Conservation (phyloP, 2,797 vertebrate genomes). For the Ambastaia sidthimunki region DNA sequence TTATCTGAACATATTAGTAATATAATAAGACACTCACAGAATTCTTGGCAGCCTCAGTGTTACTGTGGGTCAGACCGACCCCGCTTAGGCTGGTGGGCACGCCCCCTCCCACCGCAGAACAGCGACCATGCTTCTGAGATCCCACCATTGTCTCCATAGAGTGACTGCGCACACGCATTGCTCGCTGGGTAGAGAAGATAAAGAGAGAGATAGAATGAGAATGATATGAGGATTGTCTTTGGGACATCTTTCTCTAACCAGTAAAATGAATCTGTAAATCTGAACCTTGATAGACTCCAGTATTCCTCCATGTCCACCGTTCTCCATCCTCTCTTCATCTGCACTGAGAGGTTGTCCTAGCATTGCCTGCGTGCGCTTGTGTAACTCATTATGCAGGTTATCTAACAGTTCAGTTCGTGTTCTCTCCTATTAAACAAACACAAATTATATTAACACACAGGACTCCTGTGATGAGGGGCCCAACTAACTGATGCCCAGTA, state of each 20-base stretch:
- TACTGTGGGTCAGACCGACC: conserved; percentile 82
- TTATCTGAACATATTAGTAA: neutral
- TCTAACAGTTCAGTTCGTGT: conserved; percentile 84
- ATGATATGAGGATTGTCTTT: neutral
- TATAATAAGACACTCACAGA: conserved; percentile 41
- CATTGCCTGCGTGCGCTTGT: conserved; percentile 83
- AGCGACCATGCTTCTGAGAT: conserved; percentile 82
- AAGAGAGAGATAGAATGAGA: neutral
- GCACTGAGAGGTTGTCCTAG: conserved; percentile 82
- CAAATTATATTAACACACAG: neutral
- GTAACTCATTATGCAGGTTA: conserved; percentile 85
- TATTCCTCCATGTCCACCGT: conserved; percentile 84
- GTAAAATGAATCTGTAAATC: neutral
- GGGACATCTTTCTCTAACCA: neutral
- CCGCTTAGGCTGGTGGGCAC: conserved; percentile 91
- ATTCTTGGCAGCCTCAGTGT: conserved; percentile 53
- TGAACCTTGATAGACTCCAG: conserved; percentile 88
- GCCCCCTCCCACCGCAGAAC: conserved; percentile 65
- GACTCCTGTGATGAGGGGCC: neutral
- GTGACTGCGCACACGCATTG: conserved; percentile 78
- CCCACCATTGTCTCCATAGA: conserved; percentile 85
- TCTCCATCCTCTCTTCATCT: conserved; percentile 87
- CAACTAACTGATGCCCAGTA: neutral
- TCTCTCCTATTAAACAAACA: conserved; percentile 74
- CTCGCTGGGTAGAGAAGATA: conserved; percentile 67